Percentiles rank a stretch among this genome's conserved stretches.
Conservation (phyloP, 2,888 invertebrate genomes). For the Tillus elongatus region DNA sequence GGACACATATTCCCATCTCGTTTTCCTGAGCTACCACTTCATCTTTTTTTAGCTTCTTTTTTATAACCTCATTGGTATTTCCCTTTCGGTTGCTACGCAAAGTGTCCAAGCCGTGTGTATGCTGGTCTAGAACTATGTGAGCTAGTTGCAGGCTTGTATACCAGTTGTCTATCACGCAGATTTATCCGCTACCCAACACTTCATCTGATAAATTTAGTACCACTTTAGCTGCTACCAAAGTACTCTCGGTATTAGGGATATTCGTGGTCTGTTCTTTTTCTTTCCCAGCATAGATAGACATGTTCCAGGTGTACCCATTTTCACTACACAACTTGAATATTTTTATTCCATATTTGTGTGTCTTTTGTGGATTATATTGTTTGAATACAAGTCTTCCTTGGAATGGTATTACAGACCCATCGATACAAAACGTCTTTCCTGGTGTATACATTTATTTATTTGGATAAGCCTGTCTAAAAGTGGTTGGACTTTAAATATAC, state of each 20-base stretch:
- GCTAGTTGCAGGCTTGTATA: constrained; percentile 18
- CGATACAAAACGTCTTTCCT: constrained; percentile 6
- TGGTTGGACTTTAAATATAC: constrained; percentile 9
- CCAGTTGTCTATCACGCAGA: constrained; percentile 15
- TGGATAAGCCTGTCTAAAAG: constrained; percentile 9
- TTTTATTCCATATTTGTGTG: constrained; percentile 13
- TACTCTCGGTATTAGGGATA: background rate
- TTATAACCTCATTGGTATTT: constrained; percentile 14
- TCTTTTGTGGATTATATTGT: constrained; percentile 10
- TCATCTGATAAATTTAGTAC: constrained; percentile 12
- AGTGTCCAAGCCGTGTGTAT: constrained; percentile 16
- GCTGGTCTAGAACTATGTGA: constrained; percentile 12
- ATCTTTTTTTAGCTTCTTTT: constrained; percentile 11
- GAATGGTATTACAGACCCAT: constrained; percentile 11
- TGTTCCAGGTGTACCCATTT: constrained; percentile 12
- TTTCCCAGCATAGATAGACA: constrained; percentile 12
- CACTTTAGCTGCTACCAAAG: constrained; percentile 10
- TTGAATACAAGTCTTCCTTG: constrained; percentile 7
- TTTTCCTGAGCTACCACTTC: constrained; percentile 9
- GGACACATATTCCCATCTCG: constrained; percentile 20
- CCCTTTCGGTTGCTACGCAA: constrained; percentile 15
- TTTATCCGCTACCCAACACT: constrained; percentile 9
- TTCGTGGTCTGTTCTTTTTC: constrained; percentile 6
- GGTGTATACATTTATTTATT: constrained; percentile 9
- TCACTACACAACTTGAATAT: constrained; percentile 11